These are phyloP conservation scores for Ifrita kowaldi DNA, from an alignment of 2,113 vertebrate species.

Conservation along the genomic window DNA sequence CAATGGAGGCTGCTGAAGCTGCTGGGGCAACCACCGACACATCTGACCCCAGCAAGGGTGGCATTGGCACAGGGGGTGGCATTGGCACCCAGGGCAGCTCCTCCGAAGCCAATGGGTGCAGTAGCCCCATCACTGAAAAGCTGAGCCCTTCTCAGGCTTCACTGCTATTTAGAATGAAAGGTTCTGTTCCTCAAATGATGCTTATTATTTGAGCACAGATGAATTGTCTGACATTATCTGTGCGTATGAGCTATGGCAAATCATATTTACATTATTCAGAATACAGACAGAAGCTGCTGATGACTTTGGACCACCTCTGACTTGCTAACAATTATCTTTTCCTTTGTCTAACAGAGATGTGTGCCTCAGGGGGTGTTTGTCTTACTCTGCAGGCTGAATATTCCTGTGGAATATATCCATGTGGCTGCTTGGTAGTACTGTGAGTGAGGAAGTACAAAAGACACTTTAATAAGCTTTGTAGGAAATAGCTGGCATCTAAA, in stretches of 20 bases:
- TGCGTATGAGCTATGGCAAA: neutral
- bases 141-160: neutral
- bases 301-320: neutral
- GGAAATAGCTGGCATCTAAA: neutral
- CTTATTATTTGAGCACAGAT: neutral
- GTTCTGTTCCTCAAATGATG: neutral
- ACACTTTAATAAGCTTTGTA: neutral
- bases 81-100: no score
- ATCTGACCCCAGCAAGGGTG: neutral
- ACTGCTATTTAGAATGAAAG: neutral
- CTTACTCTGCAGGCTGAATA: neutral
- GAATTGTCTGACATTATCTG: neutral
- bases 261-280: neutral
- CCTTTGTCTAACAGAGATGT: neutral
- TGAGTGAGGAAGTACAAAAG: neutral
- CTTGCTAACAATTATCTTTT: neutral
- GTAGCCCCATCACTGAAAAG: neutral
- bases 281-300: neutral
- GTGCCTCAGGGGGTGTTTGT: neutral
- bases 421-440: neutral
- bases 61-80: neutral
- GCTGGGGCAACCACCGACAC: rapidly evolving
- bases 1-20: rapidly evolving
- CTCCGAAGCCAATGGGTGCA: rapidly evolving
- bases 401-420: neutral